phyloP scores from a whole-genome alignment of 2,888 invertebrate genomes.

The Hartigia nigra region DNA sequence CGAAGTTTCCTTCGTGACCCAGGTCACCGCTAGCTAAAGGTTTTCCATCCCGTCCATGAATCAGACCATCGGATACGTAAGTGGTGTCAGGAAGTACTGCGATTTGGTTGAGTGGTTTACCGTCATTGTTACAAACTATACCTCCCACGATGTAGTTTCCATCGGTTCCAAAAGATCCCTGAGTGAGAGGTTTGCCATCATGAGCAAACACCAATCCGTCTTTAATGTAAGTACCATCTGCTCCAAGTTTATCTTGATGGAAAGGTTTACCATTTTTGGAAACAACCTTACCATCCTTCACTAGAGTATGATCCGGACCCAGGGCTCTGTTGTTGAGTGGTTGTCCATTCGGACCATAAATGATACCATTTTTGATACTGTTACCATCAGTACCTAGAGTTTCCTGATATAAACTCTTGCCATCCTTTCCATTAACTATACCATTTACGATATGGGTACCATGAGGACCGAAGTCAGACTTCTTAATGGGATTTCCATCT shows the following conservation, averaged over 20 bases:
- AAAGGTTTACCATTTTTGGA: conserved; percentile 57
- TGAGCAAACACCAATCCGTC: conserved; percentile 56
- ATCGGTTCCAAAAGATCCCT: conserved; percentile 55
- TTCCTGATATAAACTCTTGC: conserved; percentile 50
- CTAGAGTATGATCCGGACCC: conserved; percentile 48
- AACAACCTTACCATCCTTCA: conserved; percentile 58
- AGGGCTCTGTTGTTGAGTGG: conserved; percentile 45
- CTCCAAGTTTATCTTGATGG: conserved; percentile 47
- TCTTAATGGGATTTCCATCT: conserved; percentile 53
- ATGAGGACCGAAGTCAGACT: conserved; percentile 58
- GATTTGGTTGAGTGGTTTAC: conserved; percentile 53
- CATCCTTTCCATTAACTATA: conserved; percentile 51
- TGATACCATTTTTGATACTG: conserved; percentile 52
- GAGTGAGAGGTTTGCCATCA: conserved; percentile 55
- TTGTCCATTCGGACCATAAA: conserved; percentile 45
- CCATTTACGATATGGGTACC: conserved; percentile 52
- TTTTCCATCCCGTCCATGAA: conserved; percentile 55
- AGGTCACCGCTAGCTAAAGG: conserved; percentile 51
- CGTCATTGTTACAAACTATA: conserved; percentile 54
- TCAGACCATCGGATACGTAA: conserved; percentile 55
- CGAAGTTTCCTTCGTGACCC: conserved; percentile 54
- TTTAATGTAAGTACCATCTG: conserved; percentile 55
- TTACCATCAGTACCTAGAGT: conserved; percentile 45
- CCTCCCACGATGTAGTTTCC: conserved; percentile 59
- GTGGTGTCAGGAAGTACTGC: conserved; percentile 56